phyloP scores from a whole-genome alignment of 2,888 invertebrate species.

The Polymixis lichenea region DNA sequence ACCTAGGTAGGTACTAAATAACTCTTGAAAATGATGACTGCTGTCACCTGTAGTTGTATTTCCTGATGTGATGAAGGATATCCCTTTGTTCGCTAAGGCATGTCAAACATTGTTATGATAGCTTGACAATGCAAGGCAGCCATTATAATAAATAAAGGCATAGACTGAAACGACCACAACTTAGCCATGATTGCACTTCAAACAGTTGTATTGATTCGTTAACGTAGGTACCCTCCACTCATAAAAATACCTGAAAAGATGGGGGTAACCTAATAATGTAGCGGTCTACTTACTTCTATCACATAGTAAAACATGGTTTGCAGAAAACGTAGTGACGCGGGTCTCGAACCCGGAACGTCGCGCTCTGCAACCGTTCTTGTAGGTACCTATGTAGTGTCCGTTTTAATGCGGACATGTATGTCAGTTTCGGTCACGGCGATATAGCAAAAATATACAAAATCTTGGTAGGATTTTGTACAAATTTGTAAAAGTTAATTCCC shows the following conservation, averaged over 20 bases:
- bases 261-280: not conserved
- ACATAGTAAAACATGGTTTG: not conserved
- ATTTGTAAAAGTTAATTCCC: too few species aligned
- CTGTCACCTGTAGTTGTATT: not conserved
- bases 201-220: not conserved
- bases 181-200: not conserved
- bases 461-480: too few species aligned
- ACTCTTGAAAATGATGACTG: not conserved
- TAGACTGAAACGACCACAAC: not conserved
- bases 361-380: not conserved
- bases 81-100: not conserved
- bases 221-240: too few species aligned
- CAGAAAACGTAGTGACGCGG: not conserved
- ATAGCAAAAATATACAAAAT: too few species aligned
- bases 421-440: too few species aligned
- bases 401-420: too few species aligned
- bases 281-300: not conserved
- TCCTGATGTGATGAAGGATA: not conserved
- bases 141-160: conserved; percentile 1
- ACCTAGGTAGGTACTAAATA: too few species aligned
- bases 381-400: too few species aligned
- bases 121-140: conserved; percentile 4
- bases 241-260: not conserved
- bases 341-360: not conserved
- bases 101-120: conserved; percentile 1